Evolutionary conservation across 2,113 vertebrate species (phyloP).

Genomic region (Caranx ignobilis): DNA sequence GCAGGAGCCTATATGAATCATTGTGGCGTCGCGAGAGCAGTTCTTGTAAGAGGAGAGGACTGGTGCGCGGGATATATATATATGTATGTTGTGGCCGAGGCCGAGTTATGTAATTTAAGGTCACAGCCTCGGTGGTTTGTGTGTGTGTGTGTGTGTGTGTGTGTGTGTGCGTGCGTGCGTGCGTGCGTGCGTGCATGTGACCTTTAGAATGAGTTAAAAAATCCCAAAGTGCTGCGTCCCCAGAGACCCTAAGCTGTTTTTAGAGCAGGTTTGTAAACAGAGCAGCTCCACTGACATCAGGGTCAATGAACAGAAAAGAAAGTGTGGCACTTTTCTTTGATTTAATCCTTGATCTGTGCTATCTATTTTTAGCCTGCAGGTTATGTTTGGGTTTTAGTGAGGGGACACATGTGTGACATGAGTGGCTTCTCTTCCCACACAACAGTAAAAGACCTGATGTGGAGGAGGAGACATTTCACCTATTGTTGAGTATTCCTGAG

Average conservation of each 20-base stretch:
- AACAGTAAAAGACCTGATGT: neutral
- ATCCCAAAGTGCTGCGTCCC: neutral
- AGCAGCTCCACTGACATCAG: conserved; percentile 11
- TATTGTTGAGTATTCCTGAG: neutral
- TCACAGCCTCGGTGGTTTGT: neutral
- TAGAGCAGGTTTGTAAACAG: conserved; percentile 2
- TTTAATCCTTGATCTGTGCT: conserved; percentile 26
- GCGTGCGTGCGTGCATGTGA: neutral
- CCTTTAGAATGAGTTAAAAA: neutral
- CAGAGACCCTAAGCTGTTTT: neutral
- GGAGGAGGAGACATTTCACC: neutral
- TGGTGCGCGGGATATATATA: conserved; percentile 29
- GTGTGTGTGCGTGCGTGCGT: neutral
- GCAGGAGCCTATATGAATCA: no score
- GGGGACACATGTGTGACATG: conserved; percentile 30
- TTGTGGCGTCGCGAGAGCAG: no score
- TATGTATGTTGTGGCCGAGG: conserved; percentile 30
- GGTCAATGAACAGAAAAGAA: conserved; percentile 18
- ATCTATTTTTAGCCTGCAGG: conserved; percentile 62
- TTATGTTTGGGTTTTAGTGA: conserved; percentile 54
- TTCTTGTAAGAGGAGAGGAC: neutral
- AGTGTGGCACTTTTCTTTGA: conserved; percentile 13
- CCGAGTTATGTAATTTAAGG: conserved; percentile 41
- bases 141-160: neutral
- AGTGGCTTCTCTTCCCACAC: conserved; percentile 32